Evolutionary conservation across 1,140 invertebrate genomes (phyloP).

Genomic region (Drepana arcuata): DNA sequence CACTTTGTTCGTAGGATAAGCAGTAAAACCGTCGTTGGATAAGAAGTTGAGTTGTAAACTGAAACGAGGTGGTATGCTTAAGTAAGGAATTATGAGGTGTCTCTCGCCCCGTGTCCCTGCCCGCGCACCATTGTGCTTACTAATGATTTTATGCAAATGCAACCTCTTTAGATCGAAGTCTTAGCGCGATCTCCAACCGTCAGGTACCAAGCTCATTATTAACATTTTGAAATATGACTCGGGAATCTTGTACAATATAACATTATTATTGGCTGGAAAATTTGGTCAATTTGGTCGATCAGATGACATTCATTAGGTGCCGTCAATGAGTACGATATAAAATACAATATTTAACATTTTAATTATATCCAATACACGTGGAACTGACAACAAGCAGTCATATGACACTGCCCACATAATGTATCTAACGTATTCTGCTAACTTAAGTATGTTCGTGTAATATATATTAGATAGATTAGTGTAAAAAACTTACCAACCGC

Average conservation of each 20-base stretch:
- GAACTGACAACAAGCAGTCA: slow-evolving; percentile 3
- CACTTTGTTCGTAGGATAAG: too few relatives aligned
- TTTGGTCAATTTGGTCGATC: not conserved
- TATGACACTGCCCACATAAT: slow-evolving; percentile 4
- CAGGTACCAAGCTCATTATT: slow-evolving; percentile 69
- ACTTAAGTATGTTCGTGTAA: slow-evolving; percentile 4
- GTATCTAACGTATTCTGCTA: not conserved
- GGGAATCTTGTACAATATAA: slow-evolving; percentile 55
- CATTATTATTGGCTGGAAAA: not conserved
- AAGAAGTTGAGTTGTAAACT: too few relatives aligned
- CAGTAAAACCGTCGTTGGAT: too few relatives aligned
- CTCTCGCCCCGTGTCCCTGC: slow-evolving; percentile 60
- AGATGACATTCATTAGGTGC: not conserved
- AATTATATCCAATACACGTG: slow-evolving; percentile 2
- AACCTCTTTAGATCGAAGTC: slow-evolving; percentile 69
- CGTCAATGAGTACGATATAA: not conserved
- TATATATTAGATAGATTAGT: slow-evolving; percentile 8
- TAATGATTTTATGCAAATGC: slow-evolving; percentile 73
- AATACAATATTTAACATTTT: slow-evolving; percentile 1
- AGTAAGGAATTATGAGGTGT: slow-evolving; percentile 52
- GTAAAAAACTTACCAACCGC: too few relatives aligned
- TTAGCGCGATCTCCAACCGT: slow-evolving; percentile 69
- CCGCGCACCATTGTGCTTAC: slow-evolving; percentile 68
- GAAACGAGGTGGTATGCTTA: slow-evolving; percentile 29
- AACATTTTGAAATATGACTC: slow-evolving; percentile 69